phyloP scores from a whole-genome alignment of 2,888 invertebrate species.

The Volucella inanis region DNA sequence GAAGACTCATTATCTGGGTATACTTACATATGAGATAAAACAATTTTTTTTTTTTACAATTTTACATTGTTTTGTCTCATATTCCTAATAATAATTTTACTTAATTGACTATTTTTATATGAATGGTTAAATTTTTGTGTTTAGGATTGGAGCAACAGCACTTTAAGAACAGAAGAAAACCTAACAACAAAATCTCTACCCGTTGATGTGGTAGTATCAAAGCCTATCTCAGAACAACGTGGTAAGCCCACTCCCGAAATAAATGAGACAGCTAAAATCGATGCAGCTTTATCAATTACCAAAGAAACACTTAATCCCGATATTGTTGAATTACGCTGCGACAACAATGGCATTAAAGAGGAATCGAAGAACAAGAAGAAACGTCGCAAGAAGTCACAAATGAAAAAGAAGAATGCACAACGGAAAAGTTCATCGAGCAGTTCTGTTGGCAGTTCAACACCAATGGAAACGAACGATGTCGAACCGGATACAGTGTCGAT shows the following conservation, averaged over 20 bases:
- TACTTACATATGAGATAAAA: neutral
- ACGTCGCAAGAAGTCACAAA: constrained; percentile 90
- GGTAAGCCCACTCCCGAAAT: constrained; percentile 15
- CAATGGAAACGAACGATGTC: constrained; percentile 76
- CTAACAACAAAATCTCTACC: constrained; percentile 19
- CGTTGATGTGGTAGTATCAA: constrained; percentile 20
- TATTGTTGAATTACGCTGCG: constrained; percentile 40
- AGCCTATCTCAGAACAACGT: constrained; percentile 26
- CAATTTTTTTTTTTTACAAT: neutral
- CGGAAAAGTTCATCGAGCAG: constrained; percentile 86
- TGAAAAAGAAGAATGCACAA: constrained; percentile 91
- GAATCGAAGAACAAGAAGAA: constrained; percentile 86
- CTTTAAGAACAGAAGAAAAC: constrained; percentile 75
- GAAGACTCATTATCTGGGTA: neutral
- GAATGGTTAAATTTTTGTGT: neutral
- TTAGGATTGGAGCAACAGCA: constrained; percentile 78
- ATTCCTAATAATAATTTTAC: no score
- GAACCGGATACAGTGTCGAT: constrained; percentile 78
- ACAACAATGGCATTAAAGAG: constrained; percentile 83
- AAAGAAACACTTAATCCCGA: constrained; percentile 48
- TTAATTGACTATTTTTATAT: constrained; percentile 8
- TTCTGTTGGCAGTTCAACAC: constrained; percentile 80
- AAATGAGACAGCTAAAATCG: constrained; percentile 34
- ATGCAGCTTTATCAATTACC: constrained; percentile 34
- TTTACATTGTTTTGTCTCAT: no score